Evolutionary conservation across 2,888 invertebrate genomes (phyloP).

Genomic region (Panorpa germanica): DNA sequence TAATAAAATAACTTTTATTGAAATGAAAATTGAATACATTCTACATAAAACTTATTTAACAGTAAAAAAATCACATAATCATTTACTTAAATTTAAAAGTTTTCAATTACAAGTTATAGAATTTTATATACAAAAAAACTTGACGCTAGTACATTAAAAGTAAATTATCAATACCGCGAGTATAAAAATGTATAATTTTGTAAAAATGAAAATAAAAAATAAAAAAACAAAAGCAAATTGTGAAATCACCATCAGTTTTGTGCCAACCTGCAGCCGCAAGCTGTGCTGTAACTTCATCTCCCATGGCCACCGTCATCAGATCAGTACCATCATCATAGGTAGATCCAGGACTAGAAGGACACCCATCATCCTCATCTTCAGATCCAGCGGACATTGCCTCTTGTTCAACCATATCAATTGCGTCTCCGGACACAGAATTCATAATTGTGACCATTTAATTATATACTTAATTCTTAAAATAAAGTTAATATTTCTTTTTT

Average conservation of each 20-base stretch:
- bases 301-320: conserved; percentile 66
- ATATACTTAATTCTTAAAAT: conserved; percentile 12
- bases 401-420: conserved; percentile 51
- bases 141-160: too few species aligned
- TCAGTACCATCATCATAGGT: conserved; percentile 65
- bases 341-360: conserved; percentile 61
- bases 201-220: too few species aligned
- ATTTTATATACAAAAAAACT: too few species aligned
- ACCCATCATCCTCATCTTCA: conserved; percentile 68
- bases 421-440: conserved; percentile 35
- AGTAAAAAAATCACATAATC: too few species aligned
- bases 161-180: too few species aligned
- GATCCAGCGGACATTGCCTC: conserved; percentile 37
- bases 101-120: too few species aligned
- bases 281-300: conserved; percentile 91
- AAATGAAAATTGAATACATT: too few species aligned
- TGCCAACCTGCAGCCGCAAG: conserved; percentile 85
- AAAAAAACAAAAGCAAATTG: conserved; percentile 9
- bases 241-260: conserved; percentile 13
- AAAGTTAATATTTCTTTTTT: neutral
- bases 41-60: too few species aligned
- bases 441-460: conserved; percentile 23
- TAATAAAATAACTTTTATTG: too few species aligned
- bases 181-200: too few species aligned
- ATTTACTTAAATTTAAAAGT: too few species aligned